Conservation (phyloP, 2,888 invertebrate genomes). For the Diplazon laetatorius region DNA sequence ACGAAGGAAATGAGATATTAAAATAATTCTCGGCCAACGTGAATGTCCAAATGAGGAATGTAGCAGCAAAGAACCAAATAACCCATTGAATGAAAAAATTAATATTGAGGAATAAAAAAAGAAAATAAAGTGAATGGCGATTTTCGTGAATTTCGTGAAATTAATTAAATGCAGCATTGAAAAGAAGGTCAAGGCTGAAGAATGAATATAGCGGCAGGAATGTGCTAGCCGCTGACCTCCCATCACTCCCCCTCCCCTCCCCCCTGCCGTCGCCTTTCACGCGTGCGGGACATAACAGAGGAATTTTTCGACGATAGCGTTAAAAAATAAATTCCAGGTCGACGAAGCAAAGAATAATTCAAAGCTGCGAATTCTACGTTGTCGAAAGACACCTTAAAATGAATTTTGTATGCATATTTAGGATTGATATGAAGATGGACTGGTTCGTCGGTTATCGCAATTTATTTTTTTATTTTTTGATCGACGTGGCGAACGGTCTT, state of each 20-base stretch:
- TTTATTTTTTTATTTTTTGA: conserved; percentile 11
- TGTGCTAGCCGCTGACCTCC: conserved; percentile 20
- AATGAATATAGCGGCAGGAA: conserved; percentile 9
- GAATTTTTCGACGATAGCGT: conserved; percentile 19
- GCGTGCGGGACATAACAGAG: conserved; percentile 18
- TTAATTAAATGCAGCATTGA: conserved; percentile 37
- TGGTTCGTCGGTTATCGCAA: too few relatives aligned
- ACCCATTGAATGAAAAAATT: neutral
- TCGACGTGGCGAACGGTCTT: neutral
- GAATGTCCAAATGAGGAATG: too few relatives aligned
- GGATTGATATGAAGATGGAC: too few relatives aligned
- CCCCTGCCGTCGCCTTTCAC: neutral
- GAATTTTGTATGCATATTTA: too few relatives aligned
- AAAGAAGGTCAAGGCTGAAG: conserved; percentile 50
- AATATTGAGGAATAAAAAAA: neutral
- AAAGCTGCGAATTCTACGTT: neutral
- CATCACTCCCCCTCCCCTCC: neutral
- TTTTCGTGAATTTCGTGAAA: conserved; percentile 1
- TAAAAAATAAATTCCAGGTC: conserved; percentile 46
- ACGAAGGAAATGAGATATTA: too few relatives aligned
- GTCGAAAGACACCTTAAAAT: neutral
- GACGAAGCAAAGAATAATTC: conserved; percentile 34
- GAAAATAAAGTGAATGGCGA: conserved; percentile 22
- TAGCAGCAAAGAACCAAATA: neutral
- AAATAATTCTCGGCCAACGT: neutral